Conservation (phyloP, 2,113 vertebrate species). For the Macrotis lagotis region DNA sequence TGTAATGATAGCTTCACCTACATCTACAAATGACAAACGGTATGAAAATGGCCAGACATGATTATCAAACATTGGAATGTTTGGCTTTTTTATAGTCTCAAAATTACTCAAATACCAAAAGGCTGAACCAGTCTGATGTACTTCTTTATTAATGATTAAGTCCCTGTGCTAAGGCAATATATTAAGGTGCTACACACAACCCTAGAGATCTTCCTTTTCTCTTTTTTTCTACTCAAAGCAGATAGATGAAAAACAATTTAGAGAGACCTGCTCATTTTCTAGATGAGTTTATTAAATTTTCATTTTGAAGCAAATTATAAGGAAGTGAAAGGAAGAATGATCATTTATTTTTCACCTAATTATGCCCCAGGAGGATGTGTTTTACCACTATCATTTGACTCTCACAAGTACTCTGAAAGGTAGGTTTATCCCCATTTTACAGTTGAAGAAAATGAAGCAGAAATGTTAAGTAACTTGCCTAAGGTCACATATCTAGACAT, state of each 20-base stretch:
- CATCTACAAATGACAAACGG: neutral
- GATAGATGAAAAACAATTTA: neutral
- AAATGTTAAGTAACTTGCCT: neutral
- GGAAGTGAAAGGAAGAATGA: neutral
- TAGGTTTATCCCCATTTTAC: neutral
- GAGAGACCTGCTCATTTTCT: neutral
- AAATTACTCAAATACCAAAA: neutral
- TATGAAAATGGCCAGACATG: neutral
- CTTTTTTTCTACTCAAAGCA: neutral
- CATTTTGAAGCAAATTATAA: constrained; percentile 6
- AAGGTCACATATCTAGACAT: neutral
- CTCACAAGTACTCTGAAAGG: neutral
- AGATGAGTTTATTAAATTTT: neutral
- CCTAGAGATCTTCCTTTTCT: neutral
- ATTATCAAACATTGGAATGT: neutral
- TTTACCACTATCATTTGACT: neutral
- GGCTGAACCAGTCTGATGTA: neutral
- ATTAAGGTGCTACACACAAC: neutral
- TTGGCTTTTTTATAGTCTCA: constrained; percentile 27
- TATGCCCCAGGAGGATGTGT: neutral
- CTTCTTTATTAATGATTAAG: neutral
- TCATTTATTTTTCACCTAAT: neutral
- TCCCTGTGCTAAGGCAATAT: neutral
- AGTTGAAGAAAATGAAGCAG: neutral
- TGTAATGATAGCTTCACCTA: neutral